Conservation (phyloP, 2,888 invertebrate genomes). For the Ophioninae sp. region DNA sequence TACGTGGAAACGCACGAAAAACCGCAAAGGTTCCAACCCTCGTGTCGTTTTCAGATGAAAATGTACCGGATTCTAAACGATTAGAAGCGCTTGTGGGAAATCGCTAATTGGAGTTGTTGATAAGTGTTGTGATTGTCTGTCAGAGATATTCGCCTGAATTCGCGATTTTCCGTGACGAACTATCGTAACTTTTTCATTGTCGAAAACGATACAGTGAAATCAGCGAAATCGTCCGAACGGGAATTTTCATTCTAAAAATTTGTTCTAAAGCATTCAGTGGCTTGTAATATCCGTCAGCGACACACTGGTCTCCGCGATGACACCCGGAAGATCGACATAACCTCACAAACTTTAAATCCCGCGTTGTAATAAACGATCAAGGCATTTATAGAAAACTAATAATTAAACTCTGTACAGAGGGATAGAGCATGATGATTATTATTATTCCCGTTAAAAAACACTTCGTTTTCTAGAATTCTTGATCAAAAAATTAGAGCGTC, state of each 20-base stretch:
- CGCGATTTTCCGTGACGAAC: not conserved
- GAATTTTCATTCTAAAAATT: not conserved
- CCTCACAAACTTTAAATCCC: no score
- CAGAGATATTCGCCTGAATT: not conserved
- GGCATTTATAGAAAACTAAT: no score
- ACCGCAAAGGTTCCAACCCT: not conserved
- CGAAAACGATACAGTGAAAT: not conserved
- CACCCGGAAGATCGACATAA: not conserved
- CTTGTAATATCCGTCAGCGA: not conserved
- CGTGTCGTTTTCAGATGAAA: not conserved
- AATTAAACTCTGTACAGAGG: no score
- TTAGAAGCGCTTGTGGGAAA: no score
- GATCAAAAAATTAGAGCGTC: no score
- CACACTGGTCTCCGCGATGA: not conserved
- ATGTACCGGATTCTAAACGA: no score
- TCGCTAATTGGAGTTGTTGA: not conserved
- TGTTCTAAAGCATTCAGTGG: not conserved
- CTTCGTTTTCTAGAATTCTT: no score
- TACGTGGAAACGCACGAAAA: not conserved
- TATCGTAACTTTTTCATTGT: not conserved
- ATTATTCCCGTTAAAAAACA: no score
- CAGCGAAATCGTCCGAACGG: not conserved
- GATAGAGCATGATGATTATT: no score
- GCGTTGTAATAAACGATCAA: no score
- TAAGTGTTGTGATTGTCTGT: not conserved